phyloP scores from a whole-genome alignment of 2,888 invertebrate genomes.

The Timandra comae region DNA sequence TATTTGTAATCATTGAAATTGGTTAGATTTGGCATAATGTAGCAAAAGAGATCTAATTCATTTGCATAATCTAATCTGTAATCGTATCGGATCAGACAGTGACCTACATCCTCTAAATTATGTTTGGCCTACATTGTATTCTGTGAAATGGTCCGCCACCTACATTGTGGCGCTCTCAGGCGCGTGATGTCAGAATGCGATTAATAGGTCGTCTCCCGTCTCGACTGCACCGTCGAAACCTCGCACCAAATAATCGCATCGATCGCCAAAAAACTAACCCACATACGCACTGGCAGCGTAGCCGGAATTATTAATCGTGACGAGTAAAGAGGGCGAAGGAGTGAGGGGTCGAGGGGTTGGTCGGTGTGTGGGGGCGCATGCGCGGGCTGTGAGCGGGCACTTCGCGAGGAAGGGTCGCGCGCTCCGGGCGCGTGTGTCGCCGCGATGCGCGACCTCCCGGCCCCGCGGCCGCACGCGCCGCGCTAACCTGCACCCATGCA shows the following conservation, averaged over 20 bases:
- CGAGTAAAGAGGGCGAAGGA: constrained; percentile 62
- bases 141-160: constrained; percentile 18
- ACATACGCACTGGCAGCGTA: constrained; percentile 76
- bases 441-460: constrained; percentile 68
- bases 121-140: constrained; percentile 22
- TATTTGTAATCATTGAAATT: too few species aligned
- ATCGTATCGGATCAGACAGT: constrained; percentile 21
- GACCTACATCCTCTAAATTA: constrained; percentile 22
- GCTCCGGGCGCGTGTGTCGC: constrained; percentile 64
- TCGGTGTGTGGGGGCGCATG: constrained; percentile 42
- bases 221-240: constrained; percentile 64
- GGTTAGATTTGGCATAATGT: too few species aligned
- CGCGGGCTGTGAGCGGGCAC: constrained; percentile 61
- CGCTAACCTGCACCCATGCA: constrained; percentile 85
- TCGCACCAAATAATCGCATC: constrained; percentile 71
- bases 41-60: too few species aligned
- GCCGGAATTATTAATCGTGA: constrained; percentile 74
- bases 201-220: constrained; percentile 61
- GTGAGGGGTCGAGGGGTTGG: constrained; percentile 23
- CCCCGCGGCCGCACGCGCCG: constrained; percentile 75
- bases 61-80: neutral
- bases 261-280: constrained; percentile 77
- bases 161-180: constrained; percentile 31
- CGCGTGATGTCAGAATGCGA: constrained; percentile 48
- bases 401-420: constrained; percentile 71